phyloP scores from a whole-genome alignment of 2,113 vertebrate genomes.

The Dascyllus trimaculatus region DNA sequence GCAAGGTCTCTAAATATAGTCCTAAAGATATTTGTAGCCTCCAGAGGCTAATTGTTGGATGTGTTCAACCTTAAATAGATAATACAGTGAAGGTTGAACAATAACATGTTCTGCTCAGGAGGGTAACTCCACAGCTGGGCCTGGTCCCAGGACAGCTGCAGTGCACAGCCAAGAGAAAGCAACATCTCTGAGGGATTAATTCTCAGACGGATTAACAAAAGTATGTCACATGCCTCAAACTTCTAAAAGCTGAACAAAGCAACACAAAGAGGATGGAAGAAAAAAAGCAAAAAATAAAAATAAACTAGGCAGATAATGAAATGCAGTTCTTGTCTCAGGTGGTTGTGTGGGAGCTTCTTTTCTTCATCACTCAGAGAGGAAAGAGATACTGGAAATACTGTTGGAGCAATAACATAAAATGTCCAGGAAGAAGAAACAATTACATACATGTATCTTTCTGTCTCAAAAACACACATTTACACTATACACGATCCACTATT shows the following conservation, averaged over 20 bases:
- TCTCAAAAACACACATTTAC: background rate
- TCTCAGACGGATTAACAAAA: constrained; percentile 46
- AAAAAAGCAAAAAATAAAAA: constrained; percentile 11
- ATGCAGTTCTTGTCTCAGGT: constrained; percentile 41
- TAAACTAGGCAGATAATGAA: constrained; percentile 40
- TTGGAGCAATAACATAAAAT: background rate
- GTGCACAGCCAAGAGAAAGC: constrained; percentile 27
- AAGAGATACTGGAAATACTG: background rate
- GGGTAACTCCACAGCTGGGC: constrained; percentile 43
- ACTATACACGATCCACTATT: no score
- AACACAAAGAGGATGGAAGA: background rate
- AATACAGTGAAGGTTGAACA: constrained; percentile 32
- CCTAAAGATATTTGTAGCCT: background rate
- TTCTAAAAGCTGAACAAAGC: constrained; percentile 5
- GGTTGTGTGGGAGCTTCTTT: constrained; percentile 22
- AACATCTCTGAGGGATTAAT: constrained; percentile 55
- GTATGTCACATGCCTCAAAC: constrained; percentile 18
- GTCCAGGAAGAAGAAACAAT: background rate
- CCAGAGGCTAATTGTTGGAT: background rate
- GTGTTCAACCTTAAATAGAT: constrained; percentile 1
- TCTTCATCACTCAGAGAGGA: constrained; percentile 1
- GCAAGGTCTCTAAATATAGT: background rate
- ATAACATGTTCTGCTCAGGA: constrained; percentile 36
- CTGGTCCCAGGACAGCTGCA: constrained; percentile 49
- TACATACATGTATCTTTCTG: background rate